Percentiles rank a stretch among this genome's conserved stretches.
Evolutionary conservation across 2,797 vertebrate genomes (phyloP).

Genomic region (Cyclopterus lumpus): DNA sequence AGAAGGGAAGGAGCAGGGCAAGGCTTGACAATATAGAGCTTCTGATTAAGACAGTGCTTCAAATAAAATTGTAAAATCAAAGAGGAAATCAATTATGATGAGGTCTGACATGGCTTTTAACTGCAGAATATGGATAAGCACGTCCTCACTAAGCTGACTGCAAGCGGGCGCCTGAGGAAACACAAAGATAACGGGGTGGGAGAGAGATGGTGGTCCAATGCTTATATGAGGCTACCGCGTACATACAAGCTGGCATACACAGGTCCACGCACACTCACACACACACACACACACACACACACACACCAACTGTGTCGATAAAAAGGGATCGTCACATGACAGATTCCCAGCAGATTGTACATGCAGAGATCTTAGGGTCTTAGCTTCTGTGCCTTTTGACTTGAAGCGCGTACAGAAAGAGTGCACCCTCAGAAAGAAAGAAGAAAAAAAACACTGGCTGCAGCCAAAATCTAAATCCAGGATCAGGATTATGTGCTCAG

Average conservation of each 20-base stretch:
- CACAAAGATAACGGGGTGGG: slow-evolving; percentile 30
- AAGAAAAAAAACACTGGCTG: slow-evolving; percentile 53
- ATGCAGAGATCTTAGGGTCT: slow-evolving; percentile 74
- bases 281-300: slow-evolving; percentile 22
- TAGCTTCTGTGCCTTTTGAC: slow-evolving; percentile 70
- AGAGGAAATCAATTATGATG: slow-evolving; percentile 79
- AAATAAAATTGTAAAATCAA: slow-evolving; percentile 73
- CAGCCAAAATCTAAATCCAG: slow-evolving; percentile 56
- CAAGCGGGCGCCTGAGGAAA: slow-evolving; percentile 54
- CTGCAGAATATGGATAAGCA: slow-evolving; percentile 80
- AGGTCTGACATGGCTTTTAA: slow-evolving; percentile 74
- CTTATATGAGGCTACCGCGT: slow-evolving; percentile 21
- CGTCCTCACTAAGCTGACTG: slow-evolving; percentile 67
- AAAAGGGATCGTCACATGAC: slow-evolving; percentile 84
- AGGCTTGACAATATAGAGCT: slow-evolving; percentile 67
- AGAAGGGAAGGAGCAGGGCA: slow-evolving; percentile 68
- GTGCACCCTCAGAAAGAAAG: slow-evolving; percentile 38
- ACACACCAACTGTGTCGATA: slow-evolving; percentile 60
- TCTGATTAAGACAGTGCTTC: slow-evolving; percentile 58
- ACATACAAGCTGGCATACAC: neutral
- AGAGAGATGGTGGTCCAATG: slow-evolving; percentile 45
- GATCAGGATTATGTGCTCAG: slow-evolving; percentile 52
- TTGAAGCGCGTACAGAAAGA: slow-evolving; percentile 58
- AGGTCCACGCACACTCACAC: neutral
- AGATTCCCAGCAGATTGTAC: slow-evolving; percentile 83